Percentiles rank a stretch among this genome's conserved stretches.
Evolutionary conservation across 2,113 vertebrate genomes (phyloP).

Genomic region (Pardalotus punctatus): DNA sequence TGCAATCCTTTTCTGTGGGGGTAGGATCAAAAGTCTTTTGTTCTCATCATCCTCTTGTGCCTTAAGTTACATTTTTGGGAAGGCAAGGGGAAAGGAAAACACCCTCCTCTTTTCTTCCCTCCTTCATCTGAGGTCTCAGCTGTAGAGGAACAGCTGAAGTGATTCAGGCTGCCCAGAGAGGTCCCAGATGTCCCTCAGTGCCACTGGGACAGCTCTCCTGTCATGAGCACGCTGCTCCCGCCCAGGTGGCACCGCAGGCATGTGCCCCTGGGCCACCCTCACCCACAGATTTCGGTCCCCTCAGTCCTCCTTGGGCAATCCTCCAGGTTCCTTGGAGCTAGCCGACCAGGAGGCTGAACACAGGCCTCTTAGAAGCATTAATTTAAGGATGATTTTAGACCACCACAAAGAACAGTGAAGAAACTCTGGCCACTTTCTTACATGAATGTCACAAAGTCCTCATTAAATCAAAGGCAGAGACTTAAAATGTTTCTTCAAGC

Average conservation of each 20-base stretch:
- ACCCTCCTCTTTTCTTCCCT: not conserved
- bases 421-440: not conserved
- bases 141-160: not conserved
- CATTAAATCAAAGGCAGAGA: constrained; percentile 33
- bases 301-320: not conserved
- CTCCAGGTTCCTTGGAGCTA: not conserved
- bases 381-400: not conserved
- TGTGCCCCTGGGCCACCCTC: accelerated
- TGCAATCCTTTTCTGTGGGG: not conserved
- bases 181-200: not conserved
- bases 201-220: not conserved
- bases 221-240: accelerated
- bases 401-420: not conserved
- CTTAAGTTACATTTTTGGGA: not conserved
- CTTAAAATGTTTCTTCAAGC: constrained; percentile 23
- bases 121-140: not conserved
- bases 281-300: not conserved
- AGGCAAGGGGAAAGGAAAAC: not conserved
- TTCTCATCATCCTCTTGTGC: not conserved
- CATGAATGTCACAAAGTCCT: not conserved
- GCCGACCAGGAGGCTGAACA: not conserved
- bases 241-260: accelerated
- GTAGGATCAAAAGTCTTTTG: not conserved
- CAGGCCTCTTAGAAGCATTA: not conserved
- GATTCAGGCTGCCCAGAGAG: not conserved